Conservation (phyloP, 2,113 vertebrate species). For the Cyanoramphus novaezelandiae region DNA sequence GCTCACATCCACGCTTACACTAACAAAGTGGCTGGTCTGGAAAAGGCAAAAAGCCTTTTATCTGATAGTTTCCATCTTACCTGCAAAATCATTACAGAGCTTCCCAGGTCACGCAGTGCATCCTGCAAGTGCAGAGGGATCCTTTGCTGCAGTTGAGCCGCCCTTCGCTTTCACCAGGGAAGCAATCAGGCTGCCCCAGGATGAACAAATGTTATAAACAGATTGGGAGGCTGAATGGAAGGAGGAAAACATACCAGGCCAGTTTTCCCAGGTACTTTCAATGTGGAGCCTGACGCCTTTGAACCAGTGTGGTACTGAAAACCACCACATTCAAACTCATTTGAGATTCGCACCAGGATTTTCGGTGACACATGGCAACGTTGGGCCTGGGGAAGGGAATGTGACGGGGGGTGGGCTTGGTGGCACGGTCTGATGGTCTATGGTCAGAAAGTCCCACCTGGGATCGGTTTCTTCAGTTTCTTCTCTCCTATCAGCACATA, state of each 20-base stretch:
- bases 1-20: neutral
- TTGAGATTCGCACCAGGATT: neutral
- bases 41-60: neutral
- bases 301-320: neutral
- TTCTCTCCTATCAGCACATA: neutral
- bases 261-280: neutral
- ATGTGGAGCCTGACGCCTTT: neutral
- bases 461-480: neutral
- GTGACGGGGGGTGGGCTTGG: accelerated
- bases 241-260: neutral
- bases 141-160: neutral
- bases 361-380: accelerated
- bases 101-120: neutral
- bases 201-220: neutral
- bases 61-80: neutral
- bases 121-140: neutral
- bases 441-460: neutral
- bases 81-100: neutral
- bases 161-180: neutral
- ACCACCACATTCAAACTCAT: neutral
- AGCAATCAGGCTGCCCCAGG: neutral
- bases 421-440: neutral
- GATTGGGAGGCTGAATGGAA: neutral
- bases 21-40: neutral
- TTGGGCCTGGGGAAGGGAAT: neutral